Base-by-base conservation (phyloP, 2,113 vertebrate genomes). In the Chauna torquata region DNA sequence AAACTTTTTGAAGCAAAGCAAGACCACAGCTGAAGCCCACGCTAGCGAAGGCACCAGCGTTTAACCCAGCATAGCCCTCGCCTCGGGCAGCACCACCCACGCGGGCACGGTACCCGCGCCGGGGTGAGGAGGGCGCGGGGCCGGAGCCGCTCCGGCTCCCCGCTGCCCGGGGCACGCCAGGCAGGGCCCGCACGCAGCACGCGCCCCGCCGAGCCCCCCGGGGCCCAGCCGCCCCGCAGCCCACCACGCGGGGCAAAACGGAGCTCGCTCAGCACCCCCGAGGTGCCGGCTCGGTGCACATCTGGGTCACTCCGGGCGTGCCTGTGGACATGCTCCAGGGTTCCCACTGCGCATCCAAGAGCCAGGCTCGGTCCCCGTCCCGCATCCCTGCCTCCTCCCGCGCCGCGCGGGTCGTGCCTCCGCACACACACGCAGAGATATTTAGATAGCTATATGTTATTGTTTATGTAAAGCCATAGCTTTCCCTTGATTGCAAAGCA, bases 401-500 rank as follows among this genome's bases (percentile, higher is more conserved):
- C 9, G 3, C 17, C 59, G 25, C 25, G 27, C 19, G 20, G 66
- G 84, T 52, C 70, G 54, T 8, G n/a, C 65, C 80, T 74, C 34
- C 32, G 18, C 49, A 45, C 68, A 49, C 66, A 61, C 64, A 65
- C 30, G 20, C 2, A 61, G 2, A 59, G 81, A 89, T 94, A 97
- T 95, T 94, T 96, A 89, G 83, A 82, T 88, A 88, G 91, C 71
- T 94, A 76, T 88, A 93, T 86, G 85, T 94, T 92, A 96, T 90
- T 98, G 98, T 98, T 98, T 98, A 97, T 88, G 34, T 38, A 96
- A 96, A 89, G 94, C 82, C 76, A 80, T 77, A 83, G 97, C 82
- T 88, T 92, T 82, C 42, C 66, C 96, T 92, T 97, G 98, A 98
- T 97, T 97, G 97, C 97, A 80, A 96, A 59, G 94, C 97, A 92